Conservation (phyloP, 2,113 vertebrate species). For the Pachyramphus minor region DNA sequence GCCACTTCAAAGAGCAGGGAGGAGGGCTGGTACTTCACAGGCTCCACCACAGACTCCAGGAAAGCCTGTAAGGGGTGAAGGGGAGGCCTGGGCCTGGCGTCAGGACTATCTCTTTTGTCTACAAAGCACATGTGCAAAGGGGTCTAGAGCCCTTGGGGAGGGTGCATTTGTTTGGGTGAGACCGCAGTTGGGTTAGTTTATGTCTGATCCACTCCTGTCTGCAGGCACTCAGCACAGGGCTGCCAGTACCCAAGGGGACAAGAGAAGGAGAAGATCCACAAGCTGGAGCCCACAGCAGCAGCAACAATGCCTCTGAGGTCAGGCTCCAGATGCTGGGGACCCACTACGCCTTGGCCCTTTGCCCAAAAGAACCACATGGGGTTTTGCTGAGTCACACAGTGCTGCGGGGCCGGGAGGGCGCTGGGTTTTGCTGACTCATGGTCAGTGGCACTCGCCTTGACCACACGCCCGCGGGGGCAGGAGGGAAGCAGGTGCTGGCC, state of each 20-base stretch:
- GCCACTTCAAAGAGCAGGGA: conserved; percentile 33
- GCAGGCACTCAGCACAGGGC: rapidly evolving
- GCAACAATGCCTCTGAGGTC: background rate
- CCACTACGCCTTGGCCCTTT: background rate
- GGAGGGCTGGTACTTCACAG: background rate
- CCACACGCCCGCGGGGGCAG: background rate
- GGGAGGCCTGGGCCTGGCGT: background rate
- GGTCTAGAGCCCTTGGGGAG: background rate
- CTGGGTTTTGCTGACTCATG: background rate
- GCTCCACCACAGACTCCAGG: background rate
- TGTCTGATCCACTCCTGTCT: background rate
- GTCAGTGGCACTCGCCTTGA: background rate
- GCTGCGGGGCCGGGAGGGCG: rapidly evolving
- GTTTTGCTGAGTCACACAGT: background rate
- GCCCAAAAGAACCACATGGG: rapidly evolving
- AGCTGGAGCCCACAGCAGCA: background rate
- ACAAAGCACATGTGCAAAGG: background rate
- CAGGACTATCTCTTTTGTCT: background rate
- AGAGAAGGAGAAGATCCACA: rapidly evolving
- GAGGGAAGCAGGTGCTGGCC: background rate
- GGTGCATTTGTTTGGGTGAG: background rate
- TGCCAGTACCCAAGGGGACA: background rate
- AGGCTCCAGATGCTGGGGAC: background rate
- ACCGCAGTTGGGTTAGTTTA: rapidly evolving
- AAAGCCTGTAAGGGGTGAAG: background rate